Percentiles rank a stretch among this genome's conserved stretches.
These are phyloP conservation scores for Sebastes minor DNA, from an alignment of 2,797 vertebrate genomes.

Conservation along the genomic window DNA sequence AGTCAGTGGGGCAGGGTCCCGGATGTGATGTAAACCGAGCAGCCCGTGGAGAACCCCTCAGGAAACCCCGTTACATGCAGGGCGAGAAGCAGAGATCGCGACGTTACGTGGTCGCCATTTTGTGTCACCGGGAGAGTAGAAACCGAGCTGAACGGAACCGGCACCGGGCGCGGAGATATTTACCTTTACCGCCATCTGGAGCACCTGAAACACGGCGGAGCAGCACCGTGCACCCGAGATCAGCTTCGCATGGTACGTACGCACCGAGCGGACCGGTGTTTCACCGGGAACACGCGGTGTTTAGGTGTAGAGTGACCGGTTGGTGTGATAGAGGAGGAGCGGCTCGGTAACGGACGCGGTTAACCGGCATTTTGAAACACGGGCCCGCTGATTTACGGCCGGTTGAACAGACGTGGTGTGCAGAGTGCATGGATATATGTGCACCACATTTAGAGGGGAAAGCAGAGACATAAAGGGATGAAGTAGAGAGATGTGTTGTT, in stretches of 20 bases:
- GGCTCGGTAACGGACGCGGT: background rate
- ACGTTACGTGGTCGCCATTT: constrained; percentile 75
- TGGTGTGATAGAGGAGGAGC: background rate
- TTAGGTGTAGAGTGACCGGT: background rate
- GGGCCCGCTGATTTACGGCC: constrained; percentile 36
- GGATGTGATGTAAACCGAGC: constrained; percentile 16
- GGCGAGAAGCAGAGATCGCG: constrained; percentile 68
- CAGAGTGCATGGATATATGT: rapidly evolving
- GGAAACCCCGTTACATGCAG: constrained; percentile 86
- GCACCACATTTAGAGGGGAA: rapidly evolving
- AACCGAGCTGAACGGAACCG: constrained; percentile 60
- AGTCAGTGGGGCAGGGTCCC: background rate
- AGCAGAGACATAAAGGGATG: rapidly evolving
- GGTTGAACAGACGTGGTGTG: background rate
- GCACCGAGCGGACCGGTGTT: rapidly evolving
- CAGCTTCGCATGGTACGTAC: constrained; percentile 66
- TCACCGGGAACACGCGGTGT: rapidly evolving
- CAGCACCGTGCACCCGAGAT: constrained; percentile 51
- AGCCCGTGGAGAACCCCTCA: constrained; percentile 73
- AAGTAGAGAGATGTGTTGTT: rapidly evolving
- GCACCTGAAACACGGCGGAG: constrained; percentile 36
- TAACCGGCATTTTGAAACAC: constrained; percentile 85
- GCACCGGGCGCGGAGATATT: constrained; percentile 48
- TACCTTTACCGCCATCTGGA: constrained; percentile 22
- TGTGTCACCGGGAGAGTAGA: constrained; percentile 83